A percentile compares a stretch with the other conserved stretches of the same genome.
These are phyloP conservation scores for Myotis pilosus DNA, from an alignment of 2,797 vertebrate genomes.

Conservation along the genomic window DNA sequence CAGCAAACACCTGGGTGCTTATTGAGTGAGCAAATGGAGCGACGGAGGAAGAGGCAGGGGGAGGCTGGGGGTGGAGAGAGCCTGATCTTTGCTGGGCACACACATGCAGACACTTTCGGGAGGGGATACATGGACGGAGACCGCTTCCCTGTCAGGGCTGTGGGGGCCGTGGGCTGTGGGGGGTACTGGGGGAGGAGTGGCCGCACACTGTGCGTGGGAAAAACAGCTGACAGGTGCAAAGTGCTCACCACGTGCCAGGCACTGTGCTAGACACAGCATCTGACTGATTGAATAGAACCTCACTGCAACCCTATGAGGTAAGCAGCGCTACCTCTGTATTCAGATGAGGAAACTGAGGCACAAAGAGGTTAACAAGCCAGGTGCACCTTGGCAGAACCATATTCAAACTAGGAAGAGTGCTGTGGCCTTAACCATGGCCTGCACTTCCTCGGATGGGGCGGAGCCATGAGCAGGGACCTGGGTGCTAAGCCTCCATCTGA, in stretches of 20 bases:
- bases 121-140: not conserved
- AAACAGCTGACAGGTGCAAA: not conserved
- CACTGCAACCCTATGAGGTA: not conserved
- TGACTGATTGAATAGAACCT: not conserved
- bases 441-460: not conserved
- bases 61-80: not conserved
- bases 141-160: not conserved
- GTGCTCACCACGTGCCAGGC: not conserved
- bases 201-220: rapidly evolving
- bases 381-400: not conserved
- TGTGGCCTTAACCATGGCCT: not conserved
- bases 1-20: not conserved
- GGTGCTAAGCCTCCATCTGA: not conserved
- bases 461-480: not conserved
- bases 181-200: rapidly evolving
- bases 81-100: not conserved
- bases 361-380: not conserved
- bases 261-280: rapidly evolving
- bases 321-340: not conserved
- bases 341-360: not conserved
- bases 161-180: not conserved
- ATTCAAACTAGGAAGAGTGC: not conserved
- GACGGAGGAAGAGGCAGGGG: not conserved
- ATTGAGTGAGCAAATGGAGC: not conserved
- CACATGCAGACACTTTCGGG: not conserved